These are phyloP conservation scores for Psittacula derbiana DNA, from an alignment of 2,797 vertebrate species.

Conservation along the genomic window DNA sequence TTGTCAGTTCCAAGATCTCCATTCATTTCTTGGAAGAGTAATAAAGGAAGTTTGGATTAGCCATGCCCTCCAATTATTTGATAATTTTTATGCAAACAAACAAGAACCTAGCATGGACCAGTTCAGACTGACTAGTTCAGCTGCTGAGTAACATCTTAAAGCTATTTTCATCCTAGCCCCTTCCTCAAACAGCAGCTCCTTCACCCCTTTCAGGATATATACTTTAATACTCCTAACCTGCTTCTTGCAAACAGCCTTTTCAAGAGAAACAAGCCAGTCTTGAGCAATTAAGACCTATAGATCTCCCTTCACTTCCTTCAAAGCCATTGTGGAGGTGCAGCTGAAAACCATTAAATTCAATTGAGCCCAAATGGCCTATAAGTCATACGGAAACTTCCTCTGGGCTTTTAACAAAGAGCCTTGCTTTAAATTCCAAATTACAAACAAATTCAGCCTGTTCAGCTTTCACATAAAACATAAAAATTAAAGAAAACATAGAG, in stretches of 20 bases:
- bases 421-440: conserved; percentile 69
- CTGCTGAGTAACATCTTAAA: background rate
- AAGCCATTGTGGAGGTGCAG: conserved; percentile 71
- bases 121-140: background rate
- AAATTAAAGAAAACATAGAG: conserved; percentile 56
- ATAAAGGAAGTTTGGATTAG: conserved; percentile 17
- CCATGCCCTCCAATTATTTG: background rate
- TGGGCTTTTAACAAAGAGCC: conserved; percentile 67
- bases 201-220: conserved; percentile 9
- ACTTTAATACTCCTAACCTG: conserved; percentile 47
- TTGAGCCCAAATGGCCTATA: conserved; percentile 75
- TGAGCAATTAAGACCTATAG: conserved; percentile 63
- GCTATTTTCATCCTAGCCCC: background rate
- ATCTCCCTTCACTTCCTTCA: conserved; percentile 66
- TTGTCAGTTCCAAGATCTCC: conserved; percentile 36
- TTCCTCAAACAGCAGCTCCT: background rate
- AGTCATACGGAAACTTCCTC: conserved; percentile 72
- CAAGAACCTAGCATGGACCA: background rate
- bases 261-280: conserved; percentile 62
- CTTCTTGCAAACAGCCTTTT: conserved; percentile 52
- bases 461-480: conserved; percentile 50
- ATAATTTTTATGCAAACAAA: conserved; percentile 36
- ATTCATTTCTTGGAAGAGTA: conserved; percentile 8
- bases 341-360: conserved; percentile 75
- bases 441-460: conserved; percentile 61